Evolutionary conservation across 1,140 invertebrate genomes (phyloP).

Genomic region (Dendroctonus ponderosae): DNA sequence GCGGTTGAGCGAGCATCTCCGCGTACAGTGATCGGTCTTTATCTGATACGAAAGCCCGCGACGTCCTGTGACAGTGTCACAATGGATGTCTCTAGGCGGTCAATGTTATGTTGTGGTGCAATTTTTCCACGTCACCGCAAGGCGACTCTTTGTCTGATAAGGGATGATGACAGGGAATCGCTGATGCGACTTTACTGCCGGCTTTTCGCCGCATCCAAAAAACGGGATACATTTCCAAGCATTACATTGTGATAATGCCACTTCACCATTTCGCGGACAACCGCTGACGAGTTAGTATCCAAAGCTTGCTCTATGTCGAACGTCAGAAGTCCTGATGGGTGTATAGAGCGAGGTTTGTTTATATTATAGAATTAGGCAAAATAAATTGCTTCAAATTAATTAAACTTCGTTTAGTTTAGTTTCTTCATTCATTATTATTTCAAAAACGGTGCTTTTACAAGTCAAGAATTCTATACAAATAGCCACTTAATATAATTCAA

Average conservation of each 20-base stretch:
- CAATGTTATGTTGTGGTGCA: constrained; percentile 50
- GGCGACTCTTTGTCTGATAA: constrained; percentile 50
- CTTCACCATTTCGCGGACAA: no score
- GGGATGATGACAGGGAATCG: constrained; percentile 31
- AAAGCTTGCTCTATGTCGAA: no score
- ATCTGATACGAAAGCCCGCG: constrained; percentile 31
- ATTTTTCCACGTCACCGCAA: constrained; percentile 50
- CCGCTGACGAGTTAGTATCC: no score
- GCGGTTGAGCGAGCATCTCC: constrained; percentile 22
- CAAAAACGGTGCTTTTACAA: no score
- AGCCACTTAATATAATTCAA: no score
- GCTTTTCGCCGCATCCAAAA: neutral
- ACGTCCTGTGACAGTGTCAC: constrained; percentile 42
- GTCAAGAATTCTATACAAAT: no score
- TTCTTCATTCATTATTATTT: no score
- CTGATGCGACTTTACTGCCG: constrained; percentile 19
- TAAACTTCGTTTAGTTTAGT: no score
- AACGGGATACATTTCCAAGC: constrained; percentile 8
- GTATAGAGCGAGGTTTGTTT: no score
- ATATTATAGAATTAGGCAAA: no score
- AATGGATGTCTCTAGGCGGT: constrained; percentile 48
- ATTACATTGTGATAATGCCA: constrained; percentile 5
- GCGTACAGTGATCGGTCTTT: constrained; percentile 19
- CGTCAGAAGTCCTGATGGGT: no score
- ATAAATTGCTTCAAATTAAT: no score